These are phyloP conservation scores for Neofelis nebulosa DNA, from an alignment of 2,113 vertebrate species.

Conservation along the genomic window DNA sequence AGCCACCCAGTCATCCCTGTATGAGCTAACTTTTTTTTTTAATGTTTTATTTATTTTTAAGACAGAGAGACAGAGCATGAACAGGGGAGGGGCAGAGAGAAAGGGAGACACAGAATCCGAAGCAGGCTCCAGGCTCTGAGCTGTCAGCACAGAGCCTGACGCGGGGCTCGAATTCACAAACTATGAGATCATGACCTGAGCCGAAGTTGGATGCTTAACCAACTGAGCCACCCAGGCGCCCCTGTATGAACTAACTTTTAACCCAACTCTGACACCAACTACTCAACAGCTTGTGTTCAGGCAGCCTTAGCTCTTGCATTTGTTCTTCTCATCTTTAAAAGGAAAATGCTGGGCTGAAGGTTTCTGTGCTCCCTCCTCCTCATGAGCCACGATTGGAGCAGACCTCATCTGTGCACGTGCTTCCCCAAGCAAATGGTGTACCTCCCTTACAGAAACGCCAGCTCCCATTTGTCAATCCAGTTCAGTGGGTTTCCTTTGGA, in stretches of 20 bases:
- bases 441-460: background rate
- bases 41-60: too few species aligned
- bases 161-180: too few species aligned
- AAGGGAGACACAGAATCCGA: too few species aligned
- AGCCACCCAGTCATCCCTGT: background rate
- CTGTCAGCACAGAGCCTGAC: too few species aligned
- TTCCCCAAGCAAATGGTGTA: background rate
- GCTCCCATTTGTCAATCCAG: background rate
- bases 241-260: background rate
- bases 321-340: background rate
- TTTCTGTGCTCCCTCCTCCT: background rate
- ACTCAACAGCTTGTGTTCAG: background rate
- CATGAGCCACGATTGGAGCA: background rate
- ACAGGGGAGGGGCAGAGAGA: too few species aligned
- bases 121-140: too few species aligned
- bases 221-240: too few species aligned
- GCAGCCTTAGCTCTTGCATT: background rate
- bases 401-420: accelerated
- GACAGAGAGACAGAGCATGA: too few species aligned
- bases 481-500: background rate
- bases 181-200: too few species aligned
- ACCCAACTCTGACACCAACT: background rate
- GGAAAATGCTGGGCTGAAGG: background rate
- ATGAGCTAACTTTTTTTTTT: background rate
- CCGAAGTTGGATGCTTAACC: too few species aligned